phyloP scores from a whole-genome alignment of 2,888 invertebrate genomes.

The Rhamnusium bicolor region DNA sequence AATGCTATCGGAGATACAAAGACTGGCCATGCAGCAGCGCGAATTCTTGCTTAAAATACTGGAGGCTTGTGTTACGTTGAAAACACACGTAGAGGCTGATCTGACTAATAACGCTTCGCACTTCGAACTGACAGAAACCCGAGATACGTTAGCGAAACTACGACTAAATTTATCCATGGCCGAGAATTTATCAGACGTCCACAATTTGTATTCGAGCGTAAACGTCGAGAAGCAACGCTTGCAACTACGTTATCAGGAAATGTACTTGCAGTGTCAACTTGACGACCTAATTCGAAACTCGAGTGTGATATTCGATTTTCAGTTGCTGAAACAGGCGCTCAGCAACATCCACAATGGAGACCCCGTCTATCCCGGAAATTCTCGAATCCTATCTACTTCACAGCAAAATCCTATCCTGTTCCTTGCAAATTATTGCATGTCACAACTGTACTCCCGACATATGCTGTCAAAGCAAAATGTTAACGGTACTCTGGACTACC shows the following conservation, averaged over 20 bases:
- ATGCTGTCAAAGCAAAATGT: conserved; percentile 74
- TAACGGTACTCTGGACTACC: conserved; percentile 72
- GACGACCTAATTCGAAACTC: conserved; percentile 81
- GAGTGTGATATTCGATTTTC: conserved; percentile 78
- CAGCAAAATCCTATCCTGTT: conserved; percentile 81
- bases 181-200: conserved; percentile 76
- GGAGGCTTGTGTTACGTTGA: conserved; percentile 82
- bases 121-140: conserved; percentile 78
- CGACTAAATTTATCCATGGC: conserved; percentile 76
- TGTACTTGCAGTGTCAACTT: conserved; percentile 81
- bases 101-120: conserved; percentile 80
- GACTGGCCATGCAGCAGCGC: conserved; percentile 80
- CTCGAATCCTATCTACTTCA: conserved; percentile 58
- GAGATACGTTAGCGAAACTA: conserved; percentile 77
- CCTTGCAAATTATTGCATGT: conserved; percentile 85
- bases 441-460: conserved; percentile 80
- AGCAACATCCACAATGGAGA: conserved; percentile 77
- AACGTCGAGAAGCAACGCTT: conserved; percentile 79
- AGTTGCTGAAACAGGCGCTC: conserved; percentile 78
- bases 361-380: conserved; percentile 60
- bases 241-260: conserved; percentile 80
- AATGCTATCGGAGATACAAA: conserved; percentile 80
- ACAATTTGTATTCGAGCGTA: conserved; percentile 76
- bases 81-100: conserved; percentile 84
- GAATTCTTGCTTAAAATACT: conserved; percentile 82